A percentile compares a stretch with the other conserved stretches of the same genome.
Conservation (phyloP, 2,797 vertebrate species). For the Rhincodon typus region DNA sequence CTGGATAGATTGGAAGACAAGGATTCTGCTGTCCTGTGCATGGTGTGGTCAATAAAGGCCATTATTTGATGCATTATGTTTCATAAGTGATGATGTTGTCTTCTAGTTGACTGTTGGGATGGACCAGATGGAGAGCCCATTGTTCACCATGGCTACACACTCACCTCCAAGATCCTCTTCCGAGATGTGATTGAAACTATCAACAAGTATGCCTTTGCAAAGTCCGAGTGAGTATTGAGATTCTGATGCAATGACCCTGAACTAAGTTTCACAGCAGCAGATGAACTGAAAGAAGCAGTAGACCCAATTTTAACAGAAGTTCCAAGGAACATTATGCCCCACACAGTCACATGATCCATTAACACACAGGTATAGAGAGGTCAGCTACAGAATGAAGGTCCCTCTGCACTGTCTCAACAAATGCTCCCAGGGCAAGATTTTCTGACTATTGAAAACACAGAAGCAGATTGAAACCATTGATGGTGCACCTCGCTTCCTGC, state of each 20-base stretch:
- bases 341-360: not conserved
- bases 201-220: slow-evolving; percentile 92
- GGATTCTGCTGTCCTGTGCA: not conserved
- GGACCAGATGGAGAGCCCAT: slow-evolving; percentile 92
- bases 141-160: slow-evolving; percentile 91
- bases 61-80: not conserved
- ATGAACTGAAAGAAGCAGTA: not conserved
- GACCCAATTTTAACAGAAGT: not conserved
- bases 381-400: not conserved
- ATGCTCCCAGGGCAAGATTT: not conserved
- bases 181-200: slow-evolving; percentile 94
- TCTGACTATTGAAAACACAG: too few species aligned
- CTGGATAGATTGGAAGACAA: not conserved
- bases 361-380: too few species aligned
- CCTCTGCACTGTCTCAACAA: not conserved
- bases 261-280: not conserved
- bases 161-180: slow-evolving; percentile 98
- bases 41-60: not conserved
- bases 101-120: slow-evolving; percentile 96
- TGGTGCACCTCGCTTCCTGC: too few species aligned
- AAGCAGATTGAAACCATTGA: too few species aligned
- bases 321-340: not conserved
- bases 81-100: not conserved
- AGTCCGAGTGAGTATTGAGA: slow-evolving; percentile 72
- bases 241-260: not conserved